These are phyloP conservation scores for Drosophila aff. DNA, from an alignment of 1,140 invertebrate species.

Conservation along the genomic window DNA sequence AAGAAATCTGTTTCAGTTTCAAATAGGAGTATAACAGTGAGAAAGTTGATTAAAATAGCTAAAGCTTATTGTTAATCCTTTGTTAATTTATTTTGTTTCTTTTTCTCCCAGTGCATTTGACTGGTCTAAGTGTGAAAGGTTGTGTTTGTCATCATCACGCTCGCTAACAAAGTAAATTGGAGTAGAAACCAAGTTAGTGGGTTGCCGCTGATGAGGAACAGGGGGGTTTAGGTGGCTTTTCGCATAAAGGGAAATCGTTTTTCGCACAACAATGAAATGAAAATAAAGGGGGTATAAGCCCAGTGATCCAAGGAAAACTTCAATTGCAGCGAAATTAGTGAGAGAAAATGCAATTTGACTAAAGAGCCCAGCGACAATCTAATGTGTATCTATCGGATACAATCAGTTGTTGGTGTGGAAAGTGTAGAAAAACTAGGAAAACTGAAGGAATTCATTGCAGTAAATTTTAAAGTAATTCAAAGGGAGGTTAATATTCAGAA, in stretches of 20 bases:
- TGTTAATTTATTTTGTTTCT: neutral
- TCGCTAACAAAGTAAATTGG: constrained; percentile 44
- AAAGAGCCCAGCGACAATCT: constrained; percentile 16
- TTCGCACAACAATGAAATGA: constrained; percentile 56
- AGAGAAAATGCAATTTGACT: constrained; percentile 36
- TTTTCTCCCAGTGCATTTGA: constrained; percentile 15
- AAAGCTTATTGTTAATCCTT: no score
- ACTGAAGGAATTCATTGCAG: neutral
- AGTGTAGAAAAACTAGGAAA: neutral
- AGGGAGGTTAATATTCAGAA: neutral
- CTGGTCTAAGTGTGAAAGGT: constrained; percentile 67
- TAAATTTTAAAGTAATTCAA: neutral
- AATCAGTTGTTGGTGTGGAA: neutral
- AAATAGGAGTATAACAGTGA: no score
- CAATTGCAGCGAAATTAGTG: constrained; percentile 25
- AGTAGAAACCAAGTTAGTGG: constrained; percentile 47
- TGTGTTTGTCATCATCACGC: constrained; percentile 65
- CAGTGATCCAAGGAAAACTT: constrained; percentile 35
- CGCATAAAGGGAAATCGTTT: constrained; percentile 65
- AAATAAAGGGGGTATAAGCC: constrained; percentile 16
- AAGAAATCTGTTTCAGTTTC: no score
- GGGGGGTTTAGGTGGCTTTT: constrained; percentile 36
- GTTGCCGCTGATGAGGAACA: constrained; percentile 34
- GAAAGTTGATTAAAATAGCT: no score
- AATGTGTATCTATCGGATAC: constrained; percentile 13